Conservation (phyloP, 2,888 invertebrate genomes). For the Eristalinus aeneus region DNA sequence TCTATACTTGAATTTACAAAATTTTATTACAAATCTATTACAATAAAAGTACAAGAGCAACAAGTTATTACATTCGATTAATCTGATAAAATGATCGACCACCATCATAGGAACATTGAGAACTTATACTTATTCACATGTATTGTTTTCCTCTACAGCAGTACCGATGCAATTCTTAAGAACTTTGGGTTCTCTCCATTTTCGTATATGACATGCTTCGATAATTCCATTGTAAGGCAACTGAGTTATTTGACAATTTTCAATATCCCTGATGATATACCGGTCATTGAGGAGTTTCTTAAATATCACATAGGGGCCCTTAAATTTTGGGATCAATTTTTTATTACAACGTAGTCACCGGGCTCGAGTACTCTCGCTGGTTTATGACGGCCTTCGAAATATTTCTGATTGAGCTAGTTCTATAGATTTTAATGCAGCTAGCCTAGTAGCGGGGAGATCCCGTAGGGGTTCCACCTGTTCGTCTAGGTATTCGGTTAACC, state of each 20-base stretch:
- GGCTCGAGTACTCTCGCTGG: neutral
- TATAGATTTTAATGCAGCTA: neutral
- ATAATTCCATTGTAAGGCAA: neutral
- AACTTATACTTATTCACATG: no score
- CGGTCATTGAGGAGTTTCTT: neutral
- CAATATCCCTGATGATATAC: neutral
- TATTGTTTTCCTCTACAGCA: neutral
- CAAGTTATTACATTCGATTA: slow-evolving; percentile 2
- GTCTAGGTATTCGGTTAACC: neutral
- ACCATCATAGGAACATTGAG: neutral
- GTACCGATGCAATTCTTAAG: neutral
- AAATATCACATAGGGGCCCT: neutral
- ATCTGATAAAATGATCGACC: slow-evolving; percentile 17
- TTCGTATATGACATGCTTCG: neutral
- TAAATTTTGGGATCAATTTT: no score
- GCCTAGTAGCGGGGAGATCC: no score
- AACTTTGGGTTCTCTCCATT: no score
- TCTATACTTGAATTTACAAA: no score
- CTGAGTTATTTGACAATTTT: neutral
- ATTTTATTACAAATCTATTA: no score
- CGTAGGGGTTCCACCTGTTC: no score
- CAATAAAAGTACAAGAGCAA: no score
- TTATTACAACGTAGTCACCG: neutral
- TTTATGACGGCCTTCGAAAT: neutral
- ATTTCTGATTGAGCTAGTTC: neutral